Conservation (phyloP, 2,797 vertebrate species). For the Salmo trutta region DNA sequence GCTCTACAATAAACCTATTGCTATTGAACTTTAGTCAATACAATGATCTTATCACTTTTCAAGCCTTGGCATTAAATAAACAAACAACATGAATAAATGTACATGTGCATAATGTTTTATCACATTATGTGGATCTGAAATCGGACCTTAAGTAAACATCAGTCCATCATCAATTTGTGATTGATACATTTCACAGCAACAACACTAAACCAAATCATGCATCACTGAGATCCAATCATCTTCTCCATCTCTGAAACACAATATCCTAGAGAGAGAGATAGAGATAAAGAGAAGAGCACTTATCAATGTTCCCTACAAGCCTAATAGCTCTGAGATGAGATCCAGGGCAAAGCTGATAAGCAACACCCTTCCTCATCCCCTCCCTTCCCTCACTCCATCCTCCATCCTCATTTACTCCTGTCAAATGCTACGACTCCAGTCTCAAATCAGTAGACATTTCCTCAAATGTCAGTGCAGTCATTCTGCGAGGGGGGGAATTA, state of each 20-base stretch:
- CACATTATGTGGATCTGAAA: not conserved
- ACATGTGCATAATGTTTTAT: not conserved
- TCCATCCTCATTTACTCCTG: conserved; percentile 17
- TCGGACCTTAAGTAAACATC: too few relatives aligned
- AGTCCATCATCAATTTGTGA: too few relatives aligned
- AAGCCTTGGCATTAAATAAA: not conserved
- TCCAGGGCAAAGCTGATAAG: conserved; percentile 61
- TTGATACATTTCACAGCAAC: too few relatives aligned
- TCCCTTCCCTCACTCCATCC: conserved; percentile 41
- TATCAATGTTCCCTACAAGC: conserved; percentile 54
- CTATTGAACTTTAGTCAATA: not conserved
- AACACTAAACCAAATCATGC: too few relatives aligned
- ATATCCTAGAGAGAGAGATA: conserved; percentile 17
- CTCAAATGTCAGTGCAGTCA: conserved; percentile 64
- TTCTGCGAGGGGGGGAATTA: conserved; percentile 12
- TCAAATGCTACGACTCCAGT: conserved; percentile 59
- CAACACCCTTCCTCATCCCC: conserved; percentile 35
- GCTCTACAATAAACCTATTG: not conserved
- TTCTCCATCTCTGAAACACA: conserved; percentile 49
- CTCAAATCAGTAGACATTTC: conserved; percentile 67
- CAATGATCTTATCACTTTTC: not conserved
- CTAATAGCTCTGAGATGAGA: conserved; percentile 54
- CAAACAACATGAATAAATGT: not conserved
- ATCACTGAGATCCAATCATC: conserved; percentile 36
- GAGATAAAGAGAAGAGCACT: conserved; percentile 13